A percentile compares a stretch with the other conserved stretches of the same genome.
phyloP scores from a whole-genome alignment of 2,113 vertebrate species.

The Oryzias celebensis region DNA sequence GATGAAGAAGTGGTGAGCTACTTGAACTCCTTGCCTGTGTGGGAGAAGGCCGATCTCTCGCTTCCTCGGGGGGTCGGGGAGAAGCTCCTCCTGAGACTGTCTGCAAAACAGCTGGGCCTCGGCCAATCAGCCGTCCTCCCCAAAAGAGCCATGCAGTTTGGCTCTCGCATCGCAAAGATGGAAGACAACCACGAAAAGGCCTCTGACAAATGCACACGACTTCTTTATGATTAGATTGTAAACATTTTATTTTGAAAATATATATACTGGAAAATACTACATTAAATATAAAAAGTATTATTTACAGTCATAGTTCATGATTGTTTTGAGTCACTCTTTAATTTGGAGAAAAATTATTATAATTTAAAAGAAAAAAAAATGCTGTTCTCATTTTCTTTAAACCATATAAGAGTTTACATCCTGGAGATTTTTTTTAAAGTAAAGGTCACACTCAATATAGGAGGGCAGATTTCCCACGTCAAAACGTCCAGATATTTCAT shows the following conservation, averaged over 20 bases:
- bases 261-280: background rate
- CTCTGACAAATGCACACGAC: slow-evolving; percentile 86
- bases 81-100: slow-evolving; percentile 88
- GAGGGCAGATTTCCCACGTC: slow-evolving; percentile 80
- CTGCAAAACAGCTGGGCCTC: slow-evolving; percentile 83
- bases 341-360: too few species aligned
- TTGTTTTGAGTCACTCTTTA: too few species aligned
- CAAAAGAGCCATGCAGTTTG: slow-evolving; percentile 96
- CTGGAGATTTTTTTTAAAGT: slow-evolving; percentile 74
- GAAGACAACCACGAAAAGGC: slow-evolving; percentile 87
- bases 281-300: background rate
- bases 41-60: slow-evolving; percentile 86
- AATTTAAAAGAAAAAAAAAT: background rate
- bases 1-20: slow-evolving; percentile 92
- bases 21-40: slow-evolving; percentile 85
- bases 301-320: slow-evolving; percentile 5
- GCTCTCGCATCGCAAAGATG: slow-evolving; percentile 93
- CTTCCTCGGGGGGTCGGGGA: slow-evolving; percentile 90
- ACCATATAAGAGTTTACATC: slow-evolving; percentile 68
- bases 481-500: slow-evolving; percentile 78
- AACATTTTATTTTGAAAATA: slow-evolving; percentile 1
- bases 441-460: slow-evolving; percentile 75
- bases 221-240: slow-evolving; percentile 60
- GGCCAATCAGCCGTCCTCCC: slow-evolving; percentile 79
- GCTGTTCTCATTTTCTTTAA: slow-evolving; percentile 28